Conservation (phyloP, 2,797 vertebrate genomes). For the Scleropages formosus region DNA sequence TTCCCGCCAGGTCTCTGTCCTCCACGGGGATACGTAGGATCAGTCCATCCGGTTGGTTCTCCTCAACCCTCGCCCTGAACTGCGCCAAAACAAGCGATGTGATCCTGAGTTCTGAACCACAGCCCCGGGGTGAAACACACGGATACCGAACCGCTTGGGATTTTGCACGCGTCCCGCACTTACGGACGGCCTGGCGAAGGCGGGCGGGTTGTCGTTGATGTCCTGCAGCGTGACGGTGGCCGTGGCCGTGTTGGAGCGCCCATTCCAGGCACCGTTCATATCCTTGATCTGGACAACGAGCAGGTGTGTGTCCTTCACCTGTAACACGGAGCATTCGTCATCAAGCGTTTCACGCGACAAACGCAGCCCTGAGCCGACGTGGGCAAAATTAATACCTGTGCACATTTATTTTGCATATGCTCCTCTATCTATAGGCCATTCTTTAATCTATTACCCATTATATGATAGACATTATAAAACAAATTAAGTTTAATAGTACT, state of each 20-base stretch:
- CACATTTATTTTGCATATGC: no score
- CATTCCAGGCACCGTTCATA: constrained; percentile 62
- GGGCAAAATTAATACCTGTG: no score
- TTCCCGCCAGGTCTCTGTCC: constrained; percentile 76
- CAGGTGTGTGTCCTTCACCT: constrained; percentile 65
- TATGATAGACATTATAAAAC: no score
- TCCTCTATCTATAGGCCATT: no score
- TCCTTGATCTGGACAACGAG: constrained; percentile 73
- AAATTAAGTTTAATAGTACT: no score
- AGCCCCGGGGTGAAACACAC: background rate
- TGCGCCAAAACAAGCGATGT: constrained; percentile 40
- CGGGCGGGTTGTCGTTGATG: constrained; percentile 82
- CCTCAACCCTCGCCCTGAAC: constrained; percentile 68
- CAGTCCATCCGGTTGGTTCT: constrained; percentile 72
- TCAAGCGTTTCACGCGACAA: no score
- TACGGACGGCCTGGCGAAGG: constrained; percentile 69
- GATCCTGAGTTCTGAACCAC: background rate
- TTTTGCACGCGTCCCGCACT: constrained; percentile 52
- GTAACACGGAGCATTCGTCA: constrained; percentile 29
- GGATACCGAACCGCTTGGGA: no score
- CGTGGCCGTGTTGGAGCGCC: constrained; percentile 70
- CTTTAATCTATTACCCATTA: no score
- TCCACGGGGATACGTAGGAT: constrained; percentile 73
- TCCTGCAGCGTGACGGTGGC: constrained; percentile 70
- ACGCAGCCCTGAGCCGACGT: no score